Base-by-base conservation (phyloP, 2,888 invertebrate genomes). In the Drosophila fungiperda region DNA sequence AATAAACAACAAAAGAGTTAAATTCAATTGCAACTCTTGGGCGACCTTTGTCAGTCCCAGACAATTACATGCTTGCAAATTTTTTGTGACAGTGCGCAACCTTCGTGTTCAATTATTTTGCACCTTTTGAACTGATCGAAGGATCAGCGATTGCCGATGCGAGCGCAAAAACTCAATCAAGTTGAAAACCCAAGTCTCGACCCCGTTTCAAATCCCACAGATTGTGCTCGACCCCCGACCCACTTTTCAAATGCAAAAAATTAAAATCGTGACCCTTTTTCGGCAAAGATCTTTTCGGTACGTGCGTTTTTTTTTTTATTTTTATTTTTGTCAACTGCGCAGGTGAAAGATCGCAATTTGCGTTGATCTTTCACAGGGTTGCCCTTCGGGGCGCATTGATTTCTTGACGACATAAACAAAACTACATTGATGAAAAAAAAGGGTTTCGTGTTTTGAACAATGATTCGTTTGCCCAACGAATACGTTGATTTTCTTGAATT, bases 51-150 rank as follows among this genome's bases (percentile, higher is more conserved):
- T 80, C 76, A 85, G 68, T 79, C 78, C 78, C 74, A 87, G 78
- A 87, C 91, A 92, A 92, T 92, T 92, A 92, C 91, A 92, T 90
- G 92, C 91, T 92, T 87, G 92, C 92, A 92, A 92, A 92, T 91
- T 92, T 90, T 73, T 66, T 59, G 17, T 53, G 71, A 45, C 62
- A 72, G 70, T 73, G 65, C 76, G 55, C 78, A 55, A 83, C 79
- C 83, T 82, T 86, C 53, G 66, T 77, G 80, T 73, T 88, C 83
- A 88, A 88, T 90, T 88, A 88, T 90, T 89, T 88, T 83, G 78
- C 89, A 89, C 90, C 90, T 86, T 90, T 84, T 81, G 78, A 80
- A 78, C 71, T 73, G 85, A 87, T 80, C 79, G 76, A 75, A 77
- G 72, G 83, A 78, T 80, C 84, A 58, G 59, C 62, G 38, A 63